Conservation (phyloP, 2,113 vertebrate species). For the Lepus timidus region DNA sequence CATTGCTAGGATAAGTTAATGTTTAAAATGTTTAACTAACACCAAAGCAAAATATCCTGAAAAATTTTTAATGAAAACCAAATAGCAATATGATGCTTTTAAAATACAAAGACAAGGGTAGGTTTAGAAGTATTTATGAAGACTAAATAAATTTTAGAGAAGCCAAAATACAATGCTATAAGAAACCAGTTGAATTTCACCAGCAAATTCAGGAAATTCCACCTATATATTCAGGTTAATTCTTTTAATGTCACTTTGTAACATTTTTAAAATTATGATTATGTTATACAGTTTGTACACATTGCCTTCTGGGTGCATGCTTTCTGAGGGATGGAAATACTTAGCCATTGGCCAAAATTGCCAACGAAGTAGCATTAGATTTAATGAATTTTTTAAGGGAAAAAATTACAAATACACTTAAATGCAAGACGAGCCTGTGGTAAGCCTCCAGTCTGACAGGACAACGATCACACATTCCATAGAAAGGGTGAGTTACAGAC, state of each 20-base stretch:
- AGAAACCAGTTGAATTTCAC: background rate
- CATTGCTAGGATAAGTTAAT: background rate
- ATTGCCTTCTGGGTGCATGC: background rate
- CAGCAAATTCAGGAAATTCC: background rate
- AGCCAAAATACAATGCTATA: background rate
- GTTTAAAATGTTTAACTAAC: background rate
- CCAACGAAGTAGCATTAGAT: background rate
- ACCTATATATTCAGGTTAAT: background rate
- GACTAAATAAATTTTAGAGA: background rate
- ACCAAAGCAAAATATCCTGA: background rate
- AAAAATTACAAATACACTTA: background rate
- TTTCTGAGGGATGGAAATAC: background rate
- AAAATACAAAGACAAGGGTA: background rate
- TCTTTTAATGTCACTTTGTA: background rate
- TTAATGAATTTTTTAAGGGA: constrained; percentile 17
- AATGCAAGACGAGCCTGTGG: background rate
- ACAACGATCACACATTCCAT: background rate
- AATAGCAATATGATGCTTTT: background rate
- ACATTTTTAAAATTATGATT: background rate
- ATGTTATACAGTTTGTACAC: background rate
- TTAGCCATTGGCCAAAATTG: background rate
- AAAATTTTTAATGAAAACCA: background rate
- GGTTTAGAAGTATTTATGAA: background rate
- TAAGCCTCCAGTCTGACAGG: background rate
- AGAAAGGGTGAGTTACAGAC: background rate